These are phyloP conservation scores for Aptenodytes forsteri DNA, from an alignment of 2,113 vertebrate genomes.

Conservation along the genomic window DNA sequence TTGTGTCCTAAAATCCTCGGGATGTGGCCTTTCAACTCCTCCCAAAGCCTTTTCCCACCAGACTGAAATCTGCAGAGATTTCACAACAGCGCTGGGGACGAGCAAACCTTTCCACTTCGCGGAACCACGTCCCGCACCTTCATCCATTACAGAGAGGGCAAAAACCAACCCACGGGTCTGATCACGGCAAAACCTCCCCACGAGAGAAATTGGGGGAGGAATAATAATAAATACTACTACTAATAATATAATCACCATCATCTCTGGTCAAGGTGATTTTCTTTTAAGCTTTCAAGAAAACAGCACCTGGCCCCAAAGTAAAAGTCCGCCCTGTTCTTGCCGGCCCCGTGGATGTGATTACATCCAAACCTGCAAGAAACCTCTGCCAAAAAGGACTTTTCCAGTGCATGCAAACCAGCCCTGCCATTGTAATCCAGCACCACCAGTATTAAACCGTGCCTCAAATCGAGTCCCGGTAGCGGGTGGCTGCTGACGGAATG, in stretches of 20 bases:
- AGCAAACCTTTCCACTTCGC: not conserved
- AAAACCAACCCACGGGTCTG: not conserved
- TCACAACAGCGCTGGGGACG: slow-evolving; percentile 20
- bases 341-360: accelerated
- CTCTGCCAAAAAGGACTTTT: not conserved
- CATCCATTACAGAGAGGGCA: not conserved
- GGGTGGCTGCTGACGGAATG: not conserved
- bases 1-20: not conserved
- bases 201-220: not conserved
- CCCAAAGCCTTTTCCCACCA: not conserved
- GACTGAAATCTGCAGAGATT: not conserved
- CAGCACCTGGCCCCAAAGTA: not conserved
- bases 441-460: not conserved
- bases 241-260: not conserved
- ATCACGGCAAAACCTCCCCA: not conserved
- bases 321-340: not conserved
- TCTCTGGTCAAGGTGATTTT: not conserved
- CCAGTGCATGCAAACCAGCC: not conserved
- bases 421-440: not conserved
- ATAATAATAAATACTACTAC: not conserved
- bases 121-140: accelerated
- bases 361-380: not conserved
- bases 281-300: not conserved
- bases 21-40: not conserved
- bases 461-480: not conserved